Evolutionary conservation across 2,113 vertebrate genomes (phyloP), one percentile per base, ranked within the genome.

Genomic region (Merops nubicus): DNA sequence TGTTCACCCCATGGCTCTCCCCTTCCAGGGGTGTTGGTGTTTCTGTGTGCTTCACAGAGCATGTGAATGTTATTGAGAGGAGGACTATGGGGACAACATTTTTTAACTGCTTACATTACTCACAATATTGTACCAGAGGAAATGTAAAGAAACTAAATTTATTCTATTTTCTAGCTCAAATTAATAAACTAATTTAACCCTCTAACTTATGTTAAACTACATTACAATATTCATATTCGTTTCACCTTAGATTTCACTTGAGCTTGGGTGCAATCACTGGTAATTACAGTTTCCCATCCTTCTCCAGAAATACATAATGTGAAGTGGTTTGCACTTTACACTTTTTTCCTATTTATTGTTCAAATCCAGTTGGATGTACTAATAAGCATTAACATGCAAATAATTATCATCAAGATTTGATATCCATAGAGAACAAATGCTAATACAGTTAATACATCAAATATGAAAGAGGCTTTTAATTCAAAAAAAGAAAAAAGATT

Each of bases 341-440:
- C 67, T 80, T 91, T 78, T 91, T 91, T 92, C 82, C 34, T 94
- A 59, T 95, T 95, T 96, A 91, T 95, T 95, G 75, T 91, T 97
- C 93, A 64, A 28, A 91, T 95, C 22, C 89, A 88, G 48, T 82
- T 92, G 65, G 51, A 69, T 88, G 87, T 96, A 84, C 72, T 95
- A 93, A 97, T 97, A 95, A 91, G 75, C 91, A 93, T 87, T 94
- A 84, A 77, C 95, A 93, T 95, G 86, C 91, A 96, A 96, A 97
- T 96, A 97, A 96, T 94, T 92, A 85, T 95, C 91, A 93, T 72
- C 74, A 64, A 89, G 86, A 78, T 79, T 80, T 94, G 84, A 94
- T 96, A 97, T 89, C 88, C 60, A 1, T 67, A 83, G 90, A 94
- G 85, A 96, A 93, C 83, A 93, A 95, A 96, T 96, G 87, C 85